phyloP scores from a whole-genome alignment of 92 coral and sea anemone genomes.

The Heliopora coerulea region DNA sequence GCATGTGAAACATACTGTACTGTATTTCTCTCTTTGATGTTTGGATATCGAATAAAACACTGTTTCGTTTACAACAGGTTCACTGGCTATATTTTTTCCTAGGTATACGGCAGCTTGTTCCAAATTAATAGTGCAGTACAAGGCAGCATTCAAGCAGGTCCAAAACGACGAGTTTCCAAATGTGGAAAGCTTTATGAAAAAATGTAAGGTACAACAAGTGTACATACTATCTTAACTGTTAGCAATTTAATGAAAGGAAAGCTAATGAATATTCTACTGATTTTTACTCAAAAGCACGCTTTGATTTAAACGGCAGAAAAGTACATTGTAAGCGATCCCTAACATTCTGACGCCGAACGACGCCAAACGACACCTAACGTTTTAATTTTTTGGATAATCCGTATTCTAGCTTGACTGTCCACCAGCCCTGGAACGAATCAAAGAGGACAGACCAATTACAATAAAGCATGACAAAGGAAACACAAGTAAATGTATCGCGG shows the following conservation, averaged over 20 bases:
- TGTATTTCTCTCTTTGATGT: no score
- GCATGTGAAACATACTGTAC: no score
- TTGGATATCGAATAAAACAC: no score
- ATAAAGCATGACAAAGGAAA: constrained; percentile 98
- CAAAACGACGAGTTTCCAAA: constrained; percentile 90
- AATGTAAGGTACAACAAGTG: constrained; percentile 72
- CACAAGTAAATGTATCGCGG: constrained; percentile 97
- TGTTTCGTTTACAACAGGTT: no score
- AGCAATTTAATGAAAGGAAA: no score
- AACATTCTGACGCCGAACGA: no score
- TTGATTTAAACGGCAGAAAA: no score
- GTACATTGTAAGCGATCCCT: neutral
- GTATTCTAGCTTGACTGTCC: constrained; percentile 86
- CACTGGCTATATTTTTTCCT: neutral
- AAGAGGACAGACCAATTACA: constrained; percentile 97
- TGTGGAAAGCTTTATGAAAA: constrained; percentile 89
- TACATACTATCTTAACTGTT: no score
- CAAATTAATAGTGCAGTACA: constrained; percentile 91
- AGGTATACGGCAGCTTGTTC: constrained; percentile 99
- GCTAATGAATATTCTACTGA: no score
- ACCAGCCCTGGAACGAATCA: constrained; percentile 92
- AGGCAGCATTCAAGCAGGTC: constrained; percentile 97
- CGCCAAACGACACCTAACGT: no score
- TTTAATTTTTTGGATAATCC: neutral
- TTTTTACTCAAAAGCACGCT: no score